phyloP scores from a whole-genome alignment of 2,888 invertebrate genomes.

The Halocaridina rubra region DNA sequence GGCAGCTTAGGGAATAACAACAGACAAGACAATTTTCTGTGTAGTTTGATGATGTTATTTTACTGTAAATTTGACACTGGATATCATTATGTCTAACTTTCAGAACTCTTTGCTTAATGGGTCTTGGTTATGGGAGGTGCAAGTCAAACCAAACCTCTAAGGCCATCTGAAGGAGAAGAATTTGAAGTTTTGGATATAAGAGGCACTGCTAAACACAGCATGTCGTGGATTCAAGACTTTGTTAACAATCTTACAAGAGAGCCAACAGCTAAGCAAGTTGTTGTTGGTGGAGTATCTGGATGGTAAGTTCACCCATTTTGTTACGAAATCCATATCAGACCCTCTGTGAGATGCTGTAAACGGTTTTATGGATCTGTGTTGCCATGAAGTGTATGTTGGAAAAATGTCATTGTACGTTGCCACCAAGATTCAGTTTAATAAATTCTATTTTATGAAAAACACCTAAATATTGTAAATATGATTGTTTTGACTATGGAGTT shows the following conservation, averaged over 20 bases:
- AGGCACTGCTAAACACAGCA: constrained; percentile 45
- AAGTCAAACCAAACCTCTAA: neutral
- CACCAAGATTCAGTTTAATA: no score
- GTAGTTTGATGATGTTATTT: no score
- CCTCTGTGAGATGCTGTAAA: neutral
- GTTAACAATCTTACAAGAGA: constrained; percentile 49
- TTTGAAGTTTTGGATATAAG: constrained; percentile 59
- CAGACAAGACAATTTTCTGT: no score
- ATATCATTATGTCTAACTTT: neutral
- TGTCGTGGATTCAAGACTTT: constrained; percentile 57
- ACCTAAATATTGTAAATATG: no score
- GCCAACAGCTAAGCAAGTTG: constrained; percentile 58
- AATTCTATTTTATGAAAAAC: no score
- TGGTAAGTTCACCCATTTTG: constrained; percentile 56
- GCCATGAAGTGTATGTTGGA: no score
- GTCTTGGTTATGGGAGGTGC: constrained; percentile 31
- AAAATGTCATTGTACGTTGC: no score
- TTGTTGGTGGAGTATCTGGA: constrained; percentile 57
- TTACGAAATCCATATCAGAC: neutral
- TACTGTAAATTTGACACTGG: neutral
- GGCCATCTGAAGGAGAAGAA: constrained; percentile 22
- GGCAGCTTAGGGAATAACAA: no score
- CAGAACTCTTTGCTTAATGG: no score
- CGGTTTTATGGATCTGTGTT: no score
- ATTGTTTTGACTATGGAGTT: no score